phyloP scores from a whole-genome alignment of 1,140 invertebrate genomes.

The Octopus bimaculoides region DNA sequence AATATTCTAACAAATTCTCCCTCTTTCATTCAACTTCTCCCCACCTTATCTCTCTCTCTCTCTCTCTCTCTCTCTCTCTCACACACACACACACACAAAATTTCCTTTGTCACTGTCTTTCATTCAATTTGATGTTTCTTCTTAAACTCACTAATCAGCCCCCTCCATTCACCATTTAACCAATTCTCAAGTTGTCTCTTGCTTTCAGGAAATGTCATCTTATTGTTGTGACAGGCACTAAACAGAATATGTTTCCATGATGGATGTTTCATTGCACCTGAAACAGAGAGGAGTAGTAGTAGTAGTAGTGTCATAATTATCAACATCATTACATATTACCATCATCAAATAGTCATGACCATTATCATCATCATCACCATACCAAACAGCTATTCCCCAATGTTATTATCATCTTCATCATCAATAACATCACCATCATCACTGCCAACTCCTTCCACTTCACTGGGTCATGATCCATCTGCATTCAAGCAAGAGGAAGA shows the following conservation, averaged over 20 bases:
- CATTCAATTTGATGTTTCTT: background rate
- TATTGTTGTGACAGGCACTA: slow-evolving; percentile 14
- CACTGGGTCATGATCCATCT: too few species aligned
- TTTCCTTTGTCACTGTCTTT: too few species aligned
- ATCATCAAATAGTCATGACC: background rate
- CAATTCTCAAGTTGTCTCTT: slow-evolving; percentile 15
- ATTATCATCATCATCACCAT: background rate
- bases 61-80: too few species aligned
- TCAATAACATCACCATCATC: background rate
- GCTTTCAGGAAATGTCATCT: background rate
- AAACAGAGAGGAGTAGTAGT: background rate
- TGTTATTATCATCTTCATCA: background rate
- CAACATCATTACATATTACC: too few species aligned
- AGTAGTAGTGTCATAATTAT: background rate
- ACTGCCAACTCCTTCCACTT: background rate
- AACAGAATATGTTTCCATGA: slow-evolving; percentile 19
- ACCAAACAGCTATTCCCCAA: background rate
- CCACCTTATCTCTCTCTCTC: too few species aligned
- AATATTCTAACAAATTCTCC: too few species aligned
- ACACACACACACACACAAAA: too few species aligned
- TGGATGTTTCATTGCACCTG: slow-evolving; percentile 4
- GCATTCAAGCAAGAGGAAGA: too few species aligned
- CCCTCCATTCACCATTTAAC: slow-evolving; percentile 11
- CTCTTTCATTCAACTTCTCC: too few species aligned
- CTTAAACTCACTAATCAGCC: slow-evolving; percentile 2